A percentile compares a stretch with the other conserved stretches of the same genome.
Evolutionary conservation across 2,888 invertebrate genomes (phyloP).

Genomic region (Microctonus hyperodae): DNA sequence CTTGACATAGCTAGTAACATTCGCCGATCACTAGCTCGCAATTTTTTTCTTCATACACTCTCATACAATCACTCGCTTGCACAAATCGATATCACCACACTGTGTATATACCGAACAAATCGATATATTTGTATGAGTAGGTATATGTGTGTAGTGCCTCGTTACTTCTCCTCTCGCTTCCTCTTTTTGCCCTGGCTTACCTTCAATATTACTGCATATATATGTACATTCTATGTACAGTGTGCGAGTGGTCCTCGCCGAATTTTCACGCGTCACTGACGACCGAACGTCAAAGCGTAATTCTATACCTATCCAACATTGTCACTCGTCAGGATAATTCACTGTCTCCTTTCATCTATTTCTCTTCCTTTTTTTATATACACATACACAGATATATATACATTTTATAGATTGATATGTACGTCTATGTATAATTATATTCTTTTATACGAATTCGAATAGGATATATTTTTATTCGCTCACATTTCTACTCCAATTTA

Average conservation of each 20-base stretch:
- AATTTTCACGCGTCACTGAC: slow-evolving; percentile 27
- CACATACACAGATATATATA: not conserved
- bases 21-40: not conserved
- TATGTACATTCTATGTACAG: not conserved
- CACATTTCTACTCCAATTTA: not conserved
- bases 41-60: not conserved
- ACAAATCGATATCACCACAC: slow-evolving; percentile 10
- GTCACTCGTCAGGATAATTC: slow-evolving; percentile 17
- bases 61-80: slow-evolving; percentile 10
- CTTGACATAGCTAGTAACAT: not conserved
- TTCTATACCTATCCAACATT: slow-evolving; percentile 10
- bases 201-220: slow-evolving; percentile 1
- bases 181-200: not conserved
- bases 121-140: not conserved
- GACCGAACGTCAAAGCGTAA: slow-evolving; percentile 25
- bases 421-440: too few relatives aligned
- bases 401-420: too few relatives aligned
- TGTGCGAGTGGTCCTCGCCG: slow-evolving; percentile 3
- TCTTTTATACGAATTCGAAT: too few relatives aligned
- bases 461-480: not conserved
- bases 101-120: not conserved
- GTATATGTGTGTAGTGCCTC: not conserved
- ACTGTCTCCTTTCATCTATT: not conserved
- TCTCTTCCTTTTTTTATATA: slow-evolving; percentile 11
- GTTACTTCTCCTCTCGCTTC: not conserved